Base-by-base conservation (phyloP, 1,140 invertebrate genomes). In the Bombus difficillimus region DNA sequence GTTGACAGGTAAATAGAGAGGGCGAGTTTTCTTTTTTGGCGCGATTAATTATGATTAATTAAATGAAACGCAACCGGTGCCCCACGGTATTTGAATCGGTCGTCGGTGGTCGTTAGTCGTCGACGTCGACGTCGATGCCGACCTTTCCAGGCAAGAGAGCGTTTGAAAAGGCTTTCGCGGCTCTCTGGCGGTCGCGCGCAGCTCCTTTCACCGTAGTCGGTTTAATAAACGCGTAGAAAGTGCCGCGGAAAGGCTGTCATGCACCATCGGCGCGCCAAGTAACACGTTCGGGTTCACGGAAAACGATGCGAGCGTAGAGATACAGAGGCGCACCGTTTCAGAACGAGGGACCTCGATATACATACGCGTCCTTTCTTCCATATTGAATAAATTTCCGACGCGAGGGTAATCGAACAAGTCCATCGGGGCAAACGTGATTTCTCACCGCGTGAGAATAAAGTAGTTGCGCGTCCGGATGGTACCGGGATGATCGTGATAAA, bases 161-260 rank as follows among this genome's bases (percentile, higher is more conserved):
- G 62, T 86, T 82, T 64, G 53, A 81, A 85, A 89, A 88, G 76
- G 18, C 62, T 75, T 59, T 84, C 80, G 81, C 72, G 68, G 8
- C 25, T 68, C 64, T 68, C 66, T 37, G 2, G 71, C 41, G 71
- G n/a, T 43, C 72, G 72, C 78, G 80, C 68, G 53, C 83, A 81
- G 80, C 88, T 83, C 69, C 69, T 71, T 71, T 71, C 39, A 71
- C 69, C 69, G n/a, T 32, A 13, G 62, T 64, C 13, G 39, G 73
- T 83, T 86, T 88, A 81, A 83, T 88, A 83, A 83, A 87, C 68
- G 53, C n/a, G 80, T 82, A 83, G 79, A 89, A 83, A 90, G 79
- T 68, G 73, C 57, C 34, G 59, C 47, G 74, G 41, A 47, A 62
- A 18, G 37, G 37, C 69, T 85, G 78, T 89, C 82, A 85, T 53